Conservation (phyloP, 2,797 vertebrate genomes). For the Linurgus olivaceus region DNA sequence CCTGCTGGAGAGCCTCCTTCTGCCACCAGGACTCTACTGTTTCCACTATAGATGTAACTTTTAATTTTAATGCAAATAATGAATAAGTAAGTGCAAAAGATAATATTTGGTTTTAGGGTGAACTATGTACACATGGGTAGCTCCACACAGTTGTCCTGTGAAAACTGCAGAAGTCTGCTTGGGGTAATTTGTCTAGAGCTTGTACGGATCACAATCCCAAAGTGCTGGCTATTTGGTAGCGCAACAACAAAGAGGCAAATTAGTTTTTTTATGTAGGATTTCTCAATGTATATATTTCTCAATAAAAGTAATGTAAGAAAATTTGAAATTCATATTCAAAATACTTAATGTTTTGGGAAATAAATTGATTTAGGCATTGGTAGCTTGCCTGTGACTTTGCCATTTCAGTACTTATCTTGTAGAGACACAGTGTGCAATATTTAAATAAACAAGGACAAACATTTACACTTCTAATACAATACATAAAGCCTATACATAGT, state of each 20-base stretch:
- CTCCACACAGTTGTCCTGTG: neutral
- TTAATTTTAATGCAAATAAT: neutral
- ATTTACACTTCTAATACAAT: neutral
- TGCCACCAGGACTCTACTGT: neutral
- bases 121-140: neutral
- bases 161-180: neutral
- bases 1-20: neutral
- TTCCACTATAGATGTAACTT: neutral
- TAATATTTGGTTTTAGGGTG: neutral
- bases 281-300: neutral
- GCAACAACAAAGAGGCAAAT: neutral
- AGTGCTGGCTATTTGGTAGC: neutral
- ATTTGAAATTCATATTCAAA: neutral
- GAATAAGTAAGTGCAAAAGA: neutral
- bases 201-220: neutral
- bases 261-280: neutral
- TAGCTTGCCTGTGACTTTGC: neutral
- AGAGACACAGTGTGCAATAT: neutral
- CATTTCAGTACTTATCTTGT: neutral
- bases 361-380: neutral
- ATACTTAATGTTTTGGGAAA: neutral
- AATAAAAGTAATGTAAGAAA: neutral
- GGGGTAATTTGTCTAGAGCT: neutral
- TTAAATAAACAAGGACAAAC: conserved; percentile 15
- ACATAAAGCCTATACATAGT: neutral